These are phyloP conservation scores for Drosophila subsilvestris DNA, from an alignment of 2,888 invertebrate species.

Conservation along the genomic window DNA sequence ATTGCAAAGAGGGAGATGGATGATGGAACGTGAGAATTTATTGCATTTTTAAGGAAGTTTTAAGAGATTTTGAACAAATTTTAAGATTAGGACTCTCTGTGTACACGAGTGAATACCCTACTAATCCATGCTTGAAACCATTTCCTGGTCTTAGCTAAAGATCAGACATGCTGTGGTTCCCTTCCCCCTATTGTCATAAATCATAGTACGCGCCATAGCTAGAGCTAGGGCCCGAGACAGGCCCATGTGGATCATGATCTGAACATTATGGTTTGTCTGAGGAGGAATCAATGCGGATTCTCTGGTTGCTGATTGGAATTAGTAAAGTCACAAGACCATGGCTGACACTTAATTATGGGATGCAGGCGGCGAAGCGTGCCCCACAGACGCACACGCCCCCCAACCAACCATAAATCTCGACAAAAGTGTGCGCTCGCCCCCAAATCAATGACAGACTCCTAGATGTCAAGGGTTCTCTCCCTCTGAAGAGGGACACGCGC, in stretches of 20 bases:
- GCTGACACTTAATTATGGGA: constrained; percentile 80
- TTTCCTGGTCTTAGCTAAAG: constrained; percentile 4
- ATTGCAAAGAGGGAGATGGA: constrained; percentile 46
- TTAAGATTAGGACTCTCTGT: too few relatives aligned
- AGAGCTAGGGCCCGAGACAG: constrained; percentile 12
- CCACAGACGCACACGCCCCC: constrained; percentile 6
- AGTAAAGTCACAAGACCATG: constrained; percentile 74
- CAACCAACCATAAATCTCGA: constrained; percentile 58
- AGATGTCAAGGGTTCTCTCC: constrained; percentile 50
- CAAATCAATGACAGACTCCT: constrained; percentile 22
- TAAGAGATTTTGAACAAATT: background rate
- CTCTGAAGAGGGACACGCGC: constrained; percentile 18
- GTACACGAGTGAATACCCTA: background rate
- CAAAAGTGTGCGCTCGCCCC: constrained; percentile 16
- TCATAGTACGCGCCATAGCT: constrained; percentile 14
- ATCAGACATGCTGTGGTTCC: constrained; percentile 9
- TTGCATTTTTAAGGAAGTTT: constrained; percentile 2
- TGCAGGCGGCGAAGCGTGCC: constrained; percentile 70
- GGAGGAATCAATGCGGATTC: constrained; percentile 34
- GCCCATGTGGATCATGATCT: constrained; percentile 38
- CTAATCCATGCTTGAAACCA: background rate
- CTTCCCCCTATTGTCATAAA: constrained; percentile 24
- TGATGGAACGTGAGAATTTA: constrained; percentile 65
- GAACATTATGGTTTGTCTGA: constrained; percentile 37
- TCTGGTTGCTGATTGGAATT: constrained; percentile 70